Percentiles rank a stretch among this genome's conserved stretches.
Evolutionary conservation across 2,797 vertebrate genomes (phyloP).

Genomic region (Danio kyathit): DNA sequence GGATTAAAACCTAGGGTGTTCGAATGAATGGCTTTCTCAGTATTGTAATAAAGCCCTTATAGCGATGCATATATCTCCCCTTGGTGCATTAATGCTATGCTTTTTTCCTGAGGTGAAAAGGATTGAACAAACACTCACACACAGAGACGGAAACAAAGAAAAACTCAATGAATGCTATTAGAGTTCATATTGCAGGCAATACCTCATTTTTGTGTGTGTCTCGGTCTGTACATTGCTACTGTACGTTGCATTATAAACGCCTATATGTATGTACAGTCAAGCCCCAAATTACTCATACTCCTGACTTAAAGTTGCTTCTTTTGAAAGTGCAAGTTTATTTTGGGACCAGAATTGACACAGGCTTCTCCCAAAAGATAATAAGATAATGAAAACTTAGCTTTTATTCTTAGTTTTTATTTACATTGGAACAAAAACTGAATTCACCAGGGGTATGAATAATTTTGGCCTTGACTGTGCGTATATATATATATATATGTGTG

Average conservation of each 20-base stretch:
- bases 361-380: too few species aligned
- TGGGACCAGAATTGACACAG: too few species aligned
- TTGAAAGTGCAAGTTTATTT: too few species aligned
- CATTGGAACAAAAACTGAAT: too few species aligned
- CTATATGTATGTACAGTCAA: neutral
- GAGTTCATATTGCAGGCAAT: conserved; percentile 51
- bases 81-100: conserved; percentile 72
- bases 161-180: conserved; percentile 51
- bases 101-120: conserved; percentile 82
- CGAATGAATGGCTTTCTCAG: conserved; percentile 81
- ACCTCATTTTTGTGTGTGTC: neutral
- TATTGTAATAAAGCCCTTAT: conserved; percentile 81
- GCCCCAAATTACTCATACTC: too few species aligned
- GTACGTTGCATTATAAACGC: conserved; percentile 8
- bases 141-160: conserved; percentile 44
- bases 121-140: conserved; percentile 61
- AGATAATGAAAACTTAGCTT: too few species aligned
- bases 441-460: too few species aligned
- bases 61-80: conserved; percentile 77
- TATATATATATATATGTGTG: too few species aligned
- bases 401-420: too few species aligned
- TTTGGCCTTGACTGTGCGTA: too few species aligned
- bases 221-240: conserved; percentile 25
- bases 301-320: too few species aligned
- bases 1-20: conserved; percentile 70